Evolutionary conservation across 2,113 vertebrate species (phyloP).

Genomic region (Gallinago jamesoni): DNA sequence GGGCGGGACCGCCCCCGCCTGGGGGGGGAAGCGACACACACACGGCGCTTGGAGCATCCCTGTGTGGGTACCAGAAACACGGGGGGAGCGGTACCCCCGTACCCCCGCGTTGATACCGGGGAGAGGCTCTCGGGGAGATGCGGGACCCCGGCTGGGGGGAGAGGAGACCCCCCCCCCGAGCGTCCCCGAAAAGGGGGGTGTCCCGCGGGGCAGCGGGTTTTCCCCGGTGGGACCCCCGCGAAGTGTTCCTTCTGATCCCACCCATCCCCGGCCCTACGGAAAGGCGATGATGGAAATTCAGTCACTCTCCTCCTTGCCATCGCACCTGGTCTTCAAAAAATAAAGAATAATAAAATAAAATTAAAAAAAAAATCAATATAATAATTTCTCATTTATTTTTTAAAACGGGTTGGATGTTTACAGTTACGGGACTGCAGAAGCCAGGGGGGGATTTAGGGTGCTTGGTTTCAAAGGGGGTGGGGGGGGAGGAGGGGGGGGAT

Average conservation of each 20-base stretch:
- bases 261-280: rapidly evolving
- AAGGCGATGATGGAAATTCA: background rate
- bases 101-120: background rate
- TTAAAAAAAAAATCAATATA: too few relatives aligned
- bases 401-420: background rate
- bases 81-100: background rate
- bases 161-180: too few relatives aligned
- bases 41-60: too few relatives aligned
- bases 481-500: rapidly evolving
- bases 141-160: background rate
- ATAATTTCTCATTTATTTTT: background rate
- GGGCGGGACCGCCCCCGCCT: background rate
- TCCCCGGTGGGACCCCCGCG: background rate
- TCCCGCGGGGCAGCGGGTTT: background rate
- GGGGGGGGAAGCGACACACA: too few relatives aligned
- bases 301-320: background rate
- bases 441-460: too few relatives aligned
- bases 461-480: background rate
- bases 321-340: background rate
- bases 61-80: background rate
- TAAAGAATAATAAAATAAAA: too few relatives aligned
- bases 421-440: rapidly evolving
- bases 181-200: background rate
- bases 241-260: rapidly evolving
- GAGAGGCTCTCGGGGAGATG: too few relatives aligned